Percentiles rank a stretch among this genome's conserved stretches.
These are phyloP conservation scores for Phrynocephalus guinanensis DNA, from an alignment of 2,797 vertebrate species.

Conservation along the genomic window DNA sequence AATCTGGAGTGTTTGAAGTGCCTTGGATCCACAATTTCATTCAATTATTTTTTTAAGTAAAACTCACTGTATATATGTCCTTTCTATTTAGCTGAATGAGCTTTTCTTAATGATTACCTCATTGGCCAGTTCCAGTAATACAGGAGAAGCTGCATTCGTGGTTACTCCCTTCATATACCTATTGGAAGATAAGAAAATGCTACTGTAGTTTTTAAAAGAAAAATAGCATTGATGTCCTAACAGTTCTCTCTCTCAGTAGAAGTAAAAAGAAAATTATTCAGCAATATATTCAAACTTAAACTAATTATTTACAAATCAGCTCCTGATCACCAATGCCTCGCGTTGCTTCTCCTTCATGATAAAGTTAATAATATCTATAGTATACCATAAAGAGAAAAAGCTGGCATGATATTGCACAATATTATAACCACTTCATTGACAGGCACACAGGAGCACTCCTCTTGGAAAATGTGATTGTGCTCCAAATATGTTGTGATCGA, in stretches of 20 bases:
- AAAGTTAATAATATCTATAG: not conserved
- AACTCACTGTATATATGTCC: conserved; percentile 74
- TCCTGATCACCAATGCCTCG: not conserved
- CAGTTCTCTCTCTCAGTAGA: conserved; percentile 79
- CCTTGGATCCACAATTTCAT: conserved; percentile 71
- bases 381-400: not conserved
- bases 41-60: conserved; percentile 76
- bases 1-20: conserved; percentile 80
- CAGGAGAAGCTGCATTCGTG: conserved; percentile 85
- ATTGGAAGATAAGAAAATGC: conserved; percentile 79
- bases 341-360: not conserved
- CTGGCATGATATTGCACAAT: not conserved
- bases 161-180: conserved; percentile 90
- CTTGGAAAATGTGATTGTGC: not conserved
- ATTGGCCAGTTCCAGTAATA: conserved; percentile 93
- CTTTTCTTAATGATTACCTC: conserved; percentile 86
- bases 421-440: not conserved
- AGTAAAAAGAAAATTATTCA: conserved; percentile 75
- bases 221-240: conserved; percentile 83
- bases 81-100: conserved; percentile 71
- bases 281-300: conserved; percentile 63
- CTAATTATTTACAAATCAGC: conserved; percentile 15
- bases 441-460: not conserved
- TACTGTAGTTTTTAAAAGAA: conserved; percentile 78
- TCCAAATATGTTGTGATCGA: not conserved